Evolutionary conservation across 2,888 invertebrate genomes (phyloP).

Genomic region (Buathra laborator): DNA sequence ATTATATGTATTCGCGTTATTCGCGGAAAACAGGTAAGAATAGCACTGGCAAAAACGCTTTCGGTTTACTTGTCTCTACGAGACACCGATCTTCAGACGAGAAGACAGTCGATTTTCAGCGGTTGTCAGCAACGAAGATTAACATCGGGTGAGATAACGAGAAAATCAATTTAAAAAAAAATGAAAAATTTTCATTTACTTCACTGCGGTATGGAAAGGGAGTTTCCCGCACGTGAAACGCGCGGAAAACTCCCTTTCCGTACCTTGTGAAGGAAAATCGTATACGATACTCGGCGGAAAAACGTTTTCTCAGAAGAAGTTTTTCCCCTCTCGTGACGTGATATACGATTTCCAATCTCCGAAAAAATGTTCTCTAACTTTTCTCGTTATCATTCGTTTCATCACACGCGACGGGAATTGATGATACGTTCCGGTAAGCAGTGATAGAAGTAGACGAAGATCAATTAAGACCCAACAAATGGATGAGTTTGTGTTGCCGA

Average conservation of each 20-base stretch:
- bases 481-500: conserved; percentile 80
- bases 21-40: conserved; percentile 75
- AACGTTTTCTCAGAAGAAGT: too few relatives aligned
- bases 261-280: too few relatives aligned
- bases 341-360: neutral
- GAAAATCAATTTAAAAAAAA: neutral
- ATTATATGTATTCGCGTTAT: neutral
- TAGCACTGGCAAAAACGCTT: conserved; percentile 81
- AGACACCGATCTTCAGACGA: conserved; percentile 77
- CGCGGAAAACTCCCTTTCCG: too few relatives aligned
- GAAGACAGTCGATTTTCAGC: conserved; percentile 80
- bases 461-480: conserved; percentile 75
- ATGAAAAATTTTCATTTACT: too few relatives aligned
- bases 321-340: too few relatives aligned
- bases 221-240: too few relatives aligned
- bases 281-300: too few relatives aligned
- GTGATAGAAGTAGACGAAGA: conserved; percentile 79
- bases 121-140: conserved; percentile 79
- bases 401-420: neutral
- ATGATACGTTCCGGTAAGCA: conserved; percentile 52
- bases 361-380: conserved; percentile 1
- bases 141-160: conserved; percentile 76
- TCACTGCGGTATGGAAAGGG: too few relatives aligned
- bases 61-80: conserved; percentile 80
- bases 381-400: neutral